These are phyloP conservation scores for Mycetomoellerius zeteki DNA, from an alignment of 1,140 invertebrate genomes.

Conservation along the genomic window DNA sequence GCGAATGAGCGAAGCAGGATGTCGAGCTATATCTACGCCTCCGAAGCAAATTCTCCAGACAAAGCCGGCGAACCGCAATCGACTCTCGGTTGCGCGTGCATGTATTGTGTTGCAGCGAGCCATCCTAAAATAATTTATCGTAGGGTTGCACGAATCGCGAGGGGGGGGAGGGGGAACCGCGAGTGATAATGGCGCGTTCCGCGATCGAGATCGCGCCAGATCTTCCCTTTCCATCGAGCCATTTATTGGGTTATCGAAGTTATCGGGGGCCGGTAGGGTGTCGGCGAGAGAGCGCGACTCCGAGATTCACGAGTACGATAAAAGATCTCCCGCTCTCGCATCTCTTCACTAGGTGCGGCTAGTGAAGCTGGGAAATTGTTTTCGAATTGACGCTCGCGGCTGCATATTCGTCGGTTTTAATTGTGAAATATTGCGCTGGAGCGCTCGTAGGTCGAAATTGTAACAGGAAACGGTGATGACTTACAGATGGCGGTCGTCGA, in stretches of 20 bases:
- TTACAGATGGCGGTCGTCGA: conserved; percentile 3
- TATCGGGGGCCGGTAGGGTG: conserved; percentile 48
- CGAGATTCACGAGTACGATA: conserved; percentile 51
- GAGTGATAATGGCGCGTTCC: conserved; percentile 61
- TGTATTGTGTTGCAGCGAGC: conserved; percentile 67
- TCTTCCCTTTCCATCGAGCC: neutral
- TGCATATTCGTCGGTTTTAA: conserved; percentile 26
- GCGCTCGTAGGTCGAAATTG: neutral
- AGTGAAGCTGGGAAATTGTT: conserved; percentile 32
- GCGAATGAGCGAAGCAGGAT: conserved; percentile 78
- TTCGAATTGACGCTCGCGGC: conserved; percentile 31
- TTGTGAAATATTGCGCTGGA: conserved; percentile 41
- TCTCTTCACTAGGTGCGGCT: neutral
- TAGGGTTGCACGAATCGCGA: conserved; percentile 13
- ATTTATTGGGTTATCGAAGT: conserved; percentile 74
- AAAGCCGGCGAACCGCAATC: conserved; percentile 74
- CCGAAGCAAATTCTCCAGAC: conserved; percentile 78
- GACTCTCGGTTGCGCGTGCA: conserved; percentile 67
- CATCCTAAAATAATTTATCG: conserved; percentile 76
- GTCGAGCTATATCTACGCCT: conserved; percentile 78
- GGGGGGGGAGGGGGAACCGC: neutral
- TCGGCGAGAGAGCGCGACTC: conserved; percentile 10
- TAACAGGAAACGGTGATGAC: conserved; percentile 1
- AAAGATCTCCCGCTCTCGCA: conserved; percentile 20
- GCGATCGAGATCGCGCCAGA: conserved; percentile 63